A percentile compares a stretch with the other conserved stretches of the same genome.
phyloP scores from a whole-genome alignment of 2,797 vertebrate genomes.

The Lepidocolaptes lacrymiger region DNA sequence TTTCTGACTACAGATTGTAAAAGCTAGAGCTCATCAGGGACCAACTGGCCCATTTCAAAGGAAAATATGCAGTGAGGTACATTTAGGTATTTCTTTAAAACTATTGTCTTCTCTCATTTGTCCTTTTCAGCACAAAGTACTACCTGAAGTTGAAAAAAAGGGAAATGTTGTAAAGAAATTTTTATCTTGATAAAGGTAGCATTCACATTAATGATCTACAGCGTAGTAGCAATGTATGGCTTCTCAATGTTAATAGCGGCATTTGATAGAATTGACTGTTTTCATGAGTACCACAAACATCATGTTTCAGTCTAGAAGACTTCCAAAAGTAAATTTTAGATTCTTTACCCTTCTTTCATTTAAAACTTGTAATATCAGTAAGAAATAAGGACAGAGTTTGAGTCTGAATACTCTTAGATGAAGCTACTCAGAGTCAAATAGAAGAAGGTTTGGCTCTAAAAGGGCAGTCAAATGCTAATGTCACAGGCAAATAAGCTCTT shows the following conservation, averaged over 20 bases:
- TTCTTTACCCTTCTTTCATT: neutral
- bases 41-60: neutral
- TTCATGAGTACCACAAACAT: neutral
- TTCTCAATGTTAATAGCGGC: neutral
- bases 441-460: neutral
- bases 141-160: neutral
- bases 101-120: neutral
- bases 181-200: neutral
- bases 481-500: neutral
- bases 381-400: neutral
- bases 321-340: neutral
- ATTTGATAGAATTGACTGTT: neutral
- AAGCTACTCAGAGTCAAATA: neutral
- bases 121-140: neutral
- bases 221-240: neutral
- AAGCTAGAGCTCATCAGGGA: neutral
- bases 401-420: neutral
- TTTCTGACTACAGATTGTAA: neutral
- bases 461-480: too few relatives aligned
- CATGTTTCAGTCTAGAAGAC: neutral
- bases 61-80: neutral
- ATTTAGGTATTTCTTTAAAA: neutral
- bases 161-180: neutral
- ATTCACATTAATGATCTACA: neutral
- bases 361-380: neutral